Evolutionary conservation across 2,888 invertebrate species (phyloP).

Genomic region (Napeogenes sylphis): DNA sequence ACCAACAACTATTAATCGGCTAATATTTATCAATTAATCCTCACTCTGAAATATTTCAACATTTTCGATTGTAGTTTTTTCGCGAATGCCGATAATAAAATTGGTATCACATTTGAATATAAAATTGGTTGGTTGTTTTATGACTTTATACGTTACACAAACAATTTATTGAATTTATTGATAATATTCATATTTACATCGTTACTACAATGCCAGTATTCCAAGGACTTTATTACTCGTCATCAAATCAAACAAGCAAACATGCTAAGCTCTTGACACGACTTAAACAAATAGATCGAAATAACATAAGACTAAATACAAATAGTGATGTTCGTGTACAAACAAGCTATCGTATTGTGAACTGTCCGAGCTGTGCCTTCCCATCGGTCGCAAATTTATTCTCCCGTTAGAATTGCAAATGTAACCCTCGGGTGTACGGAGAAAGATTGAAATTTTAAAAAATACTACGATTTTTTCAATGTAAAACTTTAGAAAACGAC

Average conservation of each 20-base stretch:
- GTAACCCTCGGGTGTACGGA: neutral
- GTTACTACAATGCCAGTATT: too few relatives aligned
- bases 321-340: slow-evolving; percentile 62
- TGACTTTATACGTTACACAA: slow-evolving; percentile 7
- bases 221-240: neutral
- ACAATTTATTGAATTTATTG: slow-evolving; percentile 6
- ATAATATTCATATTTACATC: neutral
- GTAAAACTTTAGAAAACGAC: slow-evolving; percentile 70
- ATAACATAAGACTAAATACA: slow-evolving; percentile 53
- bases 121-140: neutral
- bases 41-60: neutral
- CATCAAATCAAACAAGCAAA: slow-evolving; percentile 18
- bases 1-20: slow-evolving; percentile 61
- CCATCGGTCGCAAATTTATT: slow-evolving; percentile 47
- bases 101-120: too few relatives aligned
- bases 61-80: neutral
- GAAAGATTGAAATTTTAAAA: slow-evolving; percentile 39
- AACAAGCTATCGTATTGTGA: slow-evolving; percentile 65
- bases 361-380: slow-evolving; percentile 59
- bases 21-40: slow-evolving; percentile 48
- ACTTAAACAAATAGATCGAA: slow-evolving; percentile 53
- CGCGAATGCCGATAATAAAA: too few relatives aligned
- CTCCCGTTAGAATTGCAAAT: too few relatives aligned
- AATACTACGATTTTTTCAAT: slow-evolving; percentile 53
- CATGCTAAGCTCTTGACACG: slow-evolving; percentile 47